Base-by-base conservation (phyloP, 37 sponge, comb jelly and placozoan species). In the Hexactinellida sp. region DNA sequence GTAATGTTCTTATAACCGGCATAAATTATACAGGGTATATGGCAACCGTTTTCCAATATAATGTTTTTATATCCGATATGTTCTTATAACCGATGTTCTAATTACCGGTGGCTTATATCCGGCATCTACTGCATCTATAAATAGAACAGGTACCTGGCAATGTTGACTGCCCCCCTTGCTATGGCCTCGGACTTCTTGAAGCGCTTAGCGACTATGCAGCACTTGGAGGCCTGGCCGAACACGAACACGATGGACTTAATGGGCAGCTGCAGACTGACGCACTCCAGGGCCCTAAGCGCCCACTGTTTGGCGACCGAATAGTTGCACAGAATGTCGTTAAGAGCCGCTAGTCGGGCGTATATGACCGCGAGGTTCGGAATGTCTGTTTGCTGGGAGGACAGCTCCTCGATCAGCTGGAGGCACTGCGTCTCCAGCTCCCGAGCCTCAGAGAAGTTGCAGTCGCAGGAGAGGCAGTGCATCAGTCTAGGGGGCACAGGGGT, bases 181-280 rank as follows among this genome's bases (percentile, higher is more conserved):
- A 63, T 63, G 25, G 76, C 25, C 13, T 63, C 76, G 5, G 76
- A 7, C 34, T 63, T 63, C 76, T 28, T 63, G 76, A 63, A 63
- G 19, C 5, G 21, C 34, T 63, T 63, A 10, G 76, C 25, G 28
- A 63, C 76, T 7, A 63, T 63, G 34, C 76, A 63, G 76, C 19
- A 63, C 76, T 63, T 63, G 34, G 76, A 63, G 5, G 76, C 76
- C 34, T 63, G 76, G 1, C 76, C 76, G 34, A 63, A 63, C 76
- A 63, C 76, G 34, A 63, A 63, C 76, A 63, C 76, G 76, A 63
- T 63, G 25, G 76, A 63, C 76, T 63, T 63, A n/a, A 63, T 23
- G 5, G 76, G 76, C 25, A 63, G 76, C 34, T 63, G 76, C 34
- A 63, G 76, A n/a, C 76, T 63, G 5, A 63, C 76, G 5, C 28